Percentiles rank a stretch among this genome's conserved stretches.
phyloP scores from a whole-genome alignment of 2,113 vertebrate genomes.

The Paramormyrops kingsleyae region DNA sequence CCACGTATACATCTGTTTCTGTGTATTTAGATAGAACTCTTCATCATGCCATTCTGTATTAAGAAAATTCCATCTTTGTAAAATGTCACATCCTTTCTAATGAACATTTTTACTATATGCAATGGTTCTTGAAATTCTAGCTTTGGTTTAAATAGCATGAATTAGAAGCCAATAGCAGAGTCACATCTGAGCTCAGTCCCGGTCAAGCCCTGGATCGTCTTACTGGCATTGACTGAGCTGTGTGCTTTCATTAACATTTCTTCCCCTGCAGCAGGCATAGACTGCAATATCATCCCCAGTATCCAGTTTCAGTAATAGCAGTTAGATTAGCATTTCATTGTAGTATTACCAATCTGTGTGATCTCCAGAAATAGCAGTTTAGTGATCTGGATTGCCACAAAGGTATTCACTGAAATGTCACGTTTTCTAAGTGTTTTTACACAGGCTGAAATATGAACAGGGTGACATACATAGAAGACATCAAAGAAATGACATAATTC shows the following conservation, averaged over 20 bases:
- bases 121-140: background rate
- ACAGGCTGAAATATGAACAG: background rate
- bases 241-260: conserved; percentile 54
- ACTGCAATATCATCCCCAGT: conserved; percentile 55
- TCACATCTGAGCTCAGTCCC: conserved; percentile 12
- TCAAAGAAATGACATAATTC: background rate
- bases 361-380: conserved; percentile 5
- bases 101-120: background rate
- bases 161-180: conserved; percentile 34
- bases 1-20: background rate
- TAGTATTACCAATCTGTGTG: conserved; percentile 31
- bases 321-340: background rate
- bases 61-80: background rate
- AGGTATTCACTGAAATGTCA: background rate
- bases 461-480: background rate
- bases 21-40: background rate
- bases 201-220: background rate
- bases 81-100: background rate
- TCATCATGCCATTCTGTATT: background rate
- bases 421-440: background rate
- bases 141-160: conserved; percentile 26
- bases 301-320: conserved; percentile 49
- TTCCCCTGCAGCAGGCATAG: conserved; percentile 27
- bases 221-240: conserved; percentile 42
- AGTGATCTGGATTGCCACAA: background rate